These are phyloP conservation scores for Apamea anceps DNA, from an alignment of 2,888 invertebrate genomes.

Conservation along the genomic window DNA sequence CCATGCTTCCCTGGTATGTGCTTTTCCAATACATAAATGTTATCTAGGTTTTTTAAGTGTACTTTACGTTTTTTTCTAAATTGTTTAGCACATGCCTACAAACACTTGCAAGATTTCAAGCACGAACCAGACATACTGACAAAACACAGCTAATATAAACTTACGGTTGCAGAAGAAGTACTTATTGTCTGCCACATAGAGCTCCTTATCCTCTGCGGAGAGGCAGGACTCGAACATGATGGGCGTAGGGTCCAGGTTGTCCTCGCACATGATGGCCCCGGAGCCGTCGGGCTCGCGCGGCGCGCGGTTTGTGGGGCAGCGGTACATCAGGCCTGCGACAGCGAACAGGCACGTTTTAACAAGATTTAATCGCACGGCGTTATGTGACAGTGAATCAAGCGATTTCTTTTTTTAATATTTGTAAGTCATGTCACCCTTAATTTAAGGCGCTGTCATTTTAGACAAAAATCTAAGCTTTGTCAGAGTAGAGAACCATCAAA, in stretches of 20 bases:
- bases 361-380: neutral
- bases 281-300: constrained; percentile 86
- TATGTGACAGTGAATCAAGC: neutral
- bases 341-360: neutral
- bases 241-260: constrained; percentile 78
- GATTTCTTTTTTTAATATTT: neutral
- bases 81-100: neutral
- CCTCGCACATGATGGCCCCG: constrained; percentile 82
- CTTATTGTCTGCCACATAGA: constrained; percentile 82
- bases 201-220: constrained; percentile 85
- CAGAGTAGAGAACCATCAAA: neutral
- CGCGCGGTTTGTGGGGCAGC: constrained; percentile 84
- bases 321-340: constrained; percentile 81
- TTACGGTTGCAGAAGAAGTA: constrained; percentile 88
- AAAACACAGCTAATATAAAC: constrained; percentile 58
- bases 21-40: neutral
- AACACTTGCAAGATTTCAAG: neutral
- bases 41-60: neutral
- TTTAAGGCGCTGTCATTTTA: too few relatives aligned
- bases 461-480: neutral
- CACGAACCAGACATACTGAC: neutral
- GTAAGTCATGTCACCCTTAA: neutral
- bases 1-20: neutral
- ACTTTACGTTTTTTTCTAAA: neutral
- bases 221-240: constrained; percentile 87